Conservation (phyloP, 2,113 vertebrate species). For the Amazona vittata region DNA sequence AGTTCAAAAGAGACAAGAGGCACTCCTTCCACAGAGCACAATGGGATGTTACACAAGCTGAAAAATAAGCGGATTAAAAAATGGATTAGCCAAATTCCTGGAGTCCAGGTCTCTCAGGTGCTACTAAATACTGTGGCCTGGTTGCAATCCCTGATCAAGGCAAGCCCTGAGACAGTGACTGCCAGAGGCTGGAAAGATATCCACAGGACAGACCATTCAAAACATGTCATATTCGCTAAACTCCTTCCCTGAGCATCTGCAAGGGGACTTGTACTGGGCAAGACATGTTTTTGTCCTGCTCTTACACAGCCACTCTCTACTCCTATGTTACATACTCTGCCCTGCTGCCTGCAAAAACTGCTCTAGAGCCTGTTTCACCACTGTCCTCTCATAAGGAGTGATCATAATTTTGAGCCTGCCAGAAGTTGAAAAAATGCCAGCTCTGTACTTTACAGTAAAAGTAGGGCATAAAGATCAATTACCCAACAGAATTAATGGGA, state of each 20-base stretch:
- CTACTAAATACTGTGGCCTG: not conserved
- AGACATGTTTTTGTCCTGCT: not conserved
- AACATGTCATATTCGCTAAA: not conserved
- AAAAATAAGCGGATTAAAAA: not conserved
- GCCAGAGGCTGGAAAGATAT: not conserved
- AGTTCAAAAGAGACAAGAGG: not conserved
- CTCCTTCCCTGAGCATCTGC: not conserved
- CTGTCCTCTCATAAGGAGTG: not conserved
- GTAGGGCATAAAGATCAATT: not conserved
- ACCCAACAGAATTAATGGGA: not conserved
- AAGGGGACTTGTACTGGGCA: fast-evolving
- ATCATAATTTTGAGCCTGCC: not conserved
- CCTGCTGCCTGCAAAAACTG: not conserved
- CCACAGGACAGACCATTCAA: not conserved
- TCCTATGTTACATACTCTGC: not conserved
- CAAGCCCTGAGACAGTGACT: not conserved
- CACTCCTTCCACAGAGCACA: not conserved
- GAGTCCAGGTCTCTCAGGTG: not conserved
- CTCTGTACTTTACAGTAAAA: not conserved
- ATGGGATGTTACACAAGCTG: not conserved
- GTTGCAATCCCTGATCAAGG: not conserved
- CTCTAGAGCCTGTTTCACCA: not conserved
- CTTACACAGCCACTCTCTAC: not conserved
- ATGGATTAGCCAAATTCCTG: not conserved
- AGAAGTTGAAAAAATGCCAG: not conserved